phyloP scores from a whole-genome alignment of 1,140 invertebrate species.

The Lucilia sericata region DNA sequence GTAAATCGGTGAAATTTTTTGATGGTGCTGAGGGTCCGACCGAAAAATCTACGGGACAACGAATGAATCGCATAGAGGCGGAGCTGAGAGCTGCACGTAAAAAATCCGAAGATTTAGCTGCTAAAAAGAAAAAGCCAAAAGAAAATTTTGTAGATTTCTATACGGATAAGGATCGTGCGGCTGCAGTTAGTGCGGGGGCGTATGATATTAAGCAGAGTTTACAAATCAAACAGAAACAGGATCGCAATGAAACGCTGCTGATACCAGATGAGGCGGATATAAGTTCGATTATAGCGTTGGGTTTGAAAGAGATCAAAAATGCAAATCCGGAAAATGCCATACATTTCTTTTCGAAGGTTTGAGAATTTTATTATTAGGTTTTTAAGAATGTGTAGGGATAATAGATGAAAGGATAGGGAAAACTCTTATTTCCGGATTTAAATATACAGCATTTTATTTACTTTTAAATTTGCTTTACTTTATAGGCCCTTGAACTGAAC shows the following conservation, averaged over 20 bases:
- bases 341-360: conserved; percentile 83
- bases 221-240: conserved; percentile 82
- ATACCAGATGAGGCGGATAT: conserved; percentile 85
- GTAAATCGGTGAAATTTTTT: conserved; percentile 53
- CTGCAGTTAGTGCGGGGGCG: conserved; percentile 80
- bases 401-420: no score
- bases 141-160: conserved; percentile 81
- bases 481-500: conserved; percentile 88
- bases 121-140: conserved; percentile 72
- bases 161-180: conserved; percentile 90
- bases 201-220: conserved; percentile 87
- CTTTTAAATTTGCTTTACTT: conserved; percentile 49
- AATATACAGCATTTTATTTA: neutral
- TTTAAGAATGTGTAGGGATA: no score
- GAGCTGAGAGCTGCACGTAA: conserved; percentile 61
- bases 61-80: conserved; percentile 65
- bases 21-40: conserved; percentile 50
- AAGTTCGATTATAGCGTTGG: conserved; percentile 78
- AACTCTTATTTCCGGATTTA: neutral
- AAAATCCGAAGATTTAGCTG: conserved; percentile 60
- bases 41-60: conserved; percentile 56
- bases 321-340: conserved; percentile 79
- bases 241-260: conserved; percentile 78
- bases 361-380: neutral
- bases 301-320: conserved; percentile 78